These are phyloP conservation scores for Parotia lawesii DNA, from an alignment of 2,113 vertebrate species.

Conservation along the genomic window DNA sequence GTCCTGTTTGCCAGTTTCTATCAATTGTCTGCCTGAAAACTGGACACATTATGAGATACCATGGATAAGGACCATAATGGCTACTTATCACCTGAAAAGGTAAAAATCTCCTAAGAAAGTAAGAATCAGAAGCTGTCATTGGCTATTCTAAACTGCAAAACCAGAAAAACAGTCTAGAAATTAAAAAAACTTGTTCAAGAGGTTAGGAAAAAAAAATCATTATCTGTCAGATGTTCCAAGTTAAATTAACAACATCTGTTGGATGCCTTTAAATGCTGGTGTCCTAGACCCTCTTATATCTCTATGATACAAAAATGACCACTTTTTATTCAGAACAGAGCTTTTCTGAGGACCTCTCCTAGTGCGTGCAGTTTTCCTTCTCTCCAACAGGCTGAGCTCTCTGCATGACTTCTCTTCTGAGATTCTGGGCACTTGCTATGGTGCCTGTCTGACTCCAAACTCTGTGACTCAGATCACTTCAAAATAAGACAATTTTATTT, in stretches of 20 bases:
- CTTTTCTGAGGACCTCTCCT: neutral
- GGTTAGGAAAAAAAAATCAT: neutral
- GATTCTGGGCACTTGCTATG: neutral
- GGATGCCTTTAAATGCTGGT: neutral
- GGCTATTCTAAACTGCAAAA: neutral
- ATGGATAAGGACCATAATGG: rapidly evolving
- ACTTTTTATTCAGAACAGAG: neutral
- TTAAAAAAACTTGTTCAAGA: neutral
- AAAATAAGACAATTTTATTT: neutral
- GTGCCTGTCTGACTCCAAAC: neutral
- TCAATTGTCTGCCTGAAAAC: neutral
- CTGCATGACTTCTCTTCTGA: neutral
- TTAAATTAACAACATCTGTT: neutral
- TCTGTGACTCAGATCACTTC: rapidly evolving
- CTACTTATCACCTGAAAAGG: neutral
- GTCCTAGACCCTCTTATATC: neutral
- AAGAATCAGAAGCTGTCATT: neutral
- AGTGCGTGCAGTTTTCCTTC: rapidly evolving
- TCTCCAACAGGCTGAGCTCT: neutral
- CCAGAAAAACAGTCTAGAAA: neutral
- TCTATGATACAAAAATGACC: neutral
- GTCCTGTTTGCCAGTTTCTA: neutral
- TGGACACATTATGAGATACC: neutral
- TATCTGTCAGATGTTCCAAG: neutral
- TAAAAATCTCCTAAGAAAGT: neutral